phyloP scores from a whole-genome alignment of 2,113 vertebrate species.

The Hypomesus transpacificus region DNA sequence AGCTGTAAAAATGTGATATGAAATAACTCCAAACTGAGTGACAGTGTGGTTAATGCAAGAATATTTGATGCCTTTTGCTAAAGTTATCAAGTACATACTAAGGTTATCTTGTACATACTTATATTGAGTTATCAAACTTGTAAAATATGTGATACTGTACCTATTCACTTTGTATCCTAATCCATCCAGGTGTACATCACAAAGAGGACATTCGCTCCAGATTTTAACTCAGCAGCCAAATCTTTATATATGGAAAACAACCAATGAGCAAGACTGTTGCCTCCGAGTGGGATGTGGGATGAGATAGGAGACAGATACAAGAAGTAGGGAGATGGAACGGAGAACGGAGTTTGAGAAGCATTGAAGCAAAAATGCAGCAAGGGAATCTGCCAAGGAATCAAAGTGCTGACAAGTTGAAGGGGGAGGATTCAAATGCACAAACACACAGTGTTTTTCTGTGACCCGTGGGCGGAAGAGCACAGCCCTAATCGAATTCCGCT shows the following conservation, averaged over 20 bases:
- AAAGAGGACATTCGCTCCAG: conserved; percentile 53
- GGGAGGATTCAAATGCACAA: conserved; percentile 65
- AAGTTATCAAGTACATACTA: no score
- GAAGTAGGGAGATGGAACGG: conserved; percentile 67
- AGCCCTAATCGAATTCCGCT: conserved; percentile 55
- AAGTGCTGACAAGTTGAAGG: conserved; percentile 73
- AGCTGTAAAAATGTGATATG: conserved; percentile 36
- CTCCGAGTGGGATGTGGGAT: conserved; percentile 67
- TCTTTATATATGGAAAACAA: conserved; percentile 65
- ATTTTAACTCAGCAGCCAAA: conserved; percentile 59
- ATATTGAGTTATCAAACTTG: no score
- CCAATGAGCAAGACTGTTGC: conserved; percentile 53
- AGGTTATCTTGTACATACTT: no score
- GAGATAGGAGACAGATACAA: conserved; percentile 68
- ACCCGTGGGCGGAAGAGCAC: conserved; percentile 50
- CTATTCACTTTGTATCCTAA: no score
- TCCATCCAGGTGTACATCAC: not conserved
- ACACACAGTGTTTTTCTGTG: conserved; percentile 58
- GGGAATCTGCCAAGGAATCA: conserved; percentile 75
- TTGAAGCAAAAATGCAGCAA: conserved; percentile 71
- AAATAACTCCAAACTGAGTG: no score
- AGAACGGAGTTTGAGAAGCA: conserved; percentile 66
- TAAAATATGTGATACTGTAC: not conserved
- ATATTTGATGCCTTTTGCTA: no score
- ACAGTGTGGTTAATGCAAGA: no score